phyloP scores from a whole-genome alignment of 2,113 vertebrate species.

The Actinemys pallida region DNA sequence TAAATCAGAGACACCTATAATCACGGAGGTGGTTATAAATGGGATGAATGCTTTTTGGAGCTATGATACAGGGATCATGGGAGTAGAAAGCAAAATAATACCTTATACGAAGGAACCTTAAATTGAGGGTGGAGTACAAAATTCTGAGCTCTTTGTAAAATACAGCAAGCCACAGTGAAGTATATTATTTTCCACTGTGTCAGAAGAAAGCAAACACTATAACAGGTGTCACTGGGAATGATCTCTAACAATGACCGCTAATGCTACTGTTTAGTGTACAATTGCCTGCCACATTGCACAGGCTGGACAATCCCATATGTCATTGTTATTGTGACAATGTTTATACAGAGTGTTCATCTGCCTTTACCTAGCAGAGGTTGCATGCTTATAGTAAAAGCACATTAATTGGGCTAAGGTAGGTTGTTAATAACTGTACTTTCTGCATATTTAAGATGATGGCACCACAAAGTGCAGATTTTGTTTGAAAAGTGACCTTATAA shows the following conservation, averaged over 20 bases:
- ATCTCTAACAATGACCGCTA: conserved; percentile 69
- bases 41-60: conserved; percentile 52
- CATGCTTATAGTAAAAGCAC: conserved; percentile 26
- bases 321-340: conserved; percentile 51
- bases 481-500: not conserved
- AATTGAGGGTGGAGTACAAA: conserved; percentile 53
- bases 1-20: conserved; percentile 44
- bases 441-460: not conserved
- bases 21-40: conserved; percentile 38
- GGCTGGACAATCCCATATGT: conserved; percentile 22
- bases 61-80: conserved; percentile 7
- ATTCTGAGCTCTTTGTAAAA: conserved; percentile 65
- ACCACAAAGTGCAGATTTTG: not conserved
- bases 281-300: conserved; percentile 61
- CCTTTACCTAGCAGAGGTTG: conserved; percentile 34
- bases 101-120: conserved; percentile 63
- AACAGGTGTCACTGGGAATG: conserved; percentile 73
- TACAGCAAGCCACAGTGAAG: conserved; percentile 44
- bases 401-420: not conserved
- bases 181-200: conserved; percentile 57
- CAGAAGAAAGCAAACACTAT: conserved; percentile 63
- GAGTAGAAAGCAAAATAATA: conserved; percentile 64
- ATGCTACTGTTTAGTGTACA: conserved; percentile 57
- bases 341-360: conserved; percentile 55
- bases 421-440: conserved; percentile 2